Evolutionary conservation across 2,113 vertebrate species (phyloP).

Genomic region (Aleadryas rufinucha): DNA sequence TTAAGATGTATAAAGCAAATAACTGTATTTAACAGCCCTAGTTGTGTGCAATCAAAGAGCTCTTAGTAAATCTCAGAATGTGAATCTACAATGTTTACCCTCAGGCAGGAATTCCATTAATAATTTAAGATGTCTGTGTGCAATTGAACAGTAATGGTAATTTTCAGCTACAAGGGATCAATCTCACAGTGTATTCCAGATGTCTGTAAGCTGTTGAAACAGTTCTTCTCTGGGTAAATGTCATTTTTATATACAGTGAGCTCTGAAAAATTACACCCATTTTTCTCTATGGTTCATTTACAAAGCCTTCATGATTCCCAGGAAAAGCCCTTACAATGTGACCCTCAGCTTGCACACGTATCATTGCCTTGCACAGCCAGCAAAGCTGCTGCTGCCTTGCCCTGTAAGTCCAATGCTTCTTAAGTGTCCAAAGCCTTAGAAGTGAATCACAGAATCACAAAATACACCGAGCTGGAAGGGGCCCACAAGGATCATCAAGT

Average conservation of each 20-base stretch:
- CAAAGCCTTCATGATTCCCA: neutral
- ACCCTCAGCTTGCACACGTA: fast-evolving
- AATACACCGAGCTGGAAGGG: neutral
- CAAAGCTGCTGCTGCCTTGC: neutral
- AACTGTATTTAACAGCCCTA: conserved; percentile 42
- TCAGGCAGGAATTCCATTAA: conserved; percentile 24
- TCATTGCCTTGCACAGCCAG: neutral
- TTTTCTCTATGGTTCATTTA: neutral
- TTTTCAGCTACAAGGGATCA: conserved; percentile 29
- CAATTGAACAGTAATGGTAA: conserved; percentile 24
- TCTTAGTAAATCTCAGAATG: conserved; percentile 27
- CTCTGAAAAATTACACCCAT: neutral
- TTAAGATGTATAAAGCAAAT: conserved; percentile 39
- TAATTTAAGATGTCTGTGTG: conserved; percentile 34
- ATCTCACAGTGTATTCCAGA: neutral
- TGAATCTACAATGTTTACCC: conserved; percentile 17
- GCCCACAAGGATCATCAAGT: neutral
- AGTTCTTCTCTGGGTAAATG: neutral
- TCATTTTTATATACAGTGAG: neutral
- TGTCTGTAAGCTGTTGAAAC: neutral
- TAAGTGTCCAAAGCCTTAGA: neutral
- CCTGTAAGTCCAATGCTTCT: neutral
- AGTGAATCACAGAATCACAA: neutral
- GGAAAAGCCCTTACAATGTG: neutral
- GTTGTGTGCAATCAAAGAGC: conserved; percentile 20